Conservation (phyloP, 2,113 vertebrate genomes). For the Meles meles region DNA sequence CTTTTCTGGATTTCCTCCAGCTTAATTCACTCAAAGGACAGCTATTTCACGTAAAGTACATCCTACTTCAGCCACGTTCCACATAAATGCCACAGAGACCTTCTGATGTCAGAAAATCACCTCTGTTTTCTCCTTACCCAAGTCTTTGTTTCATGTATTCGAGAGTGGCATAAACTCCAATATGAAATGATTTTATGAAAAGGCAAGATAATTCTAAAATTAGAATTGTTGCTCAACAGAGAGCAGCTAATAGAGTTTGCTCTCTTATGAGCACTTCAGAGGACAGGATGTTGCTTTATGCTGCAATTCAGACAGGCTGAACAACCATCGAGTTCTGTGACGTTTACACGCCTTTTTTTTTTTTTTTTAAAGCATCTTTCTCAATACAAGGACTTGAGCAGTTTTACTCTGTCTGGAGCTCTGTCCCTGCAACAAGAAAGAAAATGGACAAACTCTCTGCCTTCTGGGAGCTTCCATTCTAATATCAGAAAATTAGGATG, state of each 20-base stretch:
- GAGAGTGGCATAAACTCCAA: neutral
- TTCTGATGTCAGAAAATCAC: neutral
- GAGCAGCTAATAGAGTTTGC: neutral
- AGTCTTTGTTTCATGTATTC: neutral
- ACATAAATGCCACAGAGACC: neutral
- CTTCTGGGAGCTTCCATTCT: neutral
- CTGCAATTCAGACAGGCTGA: neutral
- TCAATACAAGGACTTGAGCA: neutral
- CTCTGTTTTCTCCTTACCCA: neutral
- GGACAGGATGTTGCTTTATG: neutral
- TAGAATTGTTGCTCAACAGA: neutral
- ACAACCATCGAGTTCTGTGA: neutral
- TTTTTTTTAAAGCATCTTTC: neutral
- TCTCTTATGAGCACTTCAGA: slow-evolving; percentile 41
- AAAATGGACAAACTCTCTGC: neutral
- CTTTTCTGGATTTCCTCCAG: neutral
- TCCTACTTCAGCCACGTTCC: neutral
- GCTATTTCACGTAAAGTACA: neutral
- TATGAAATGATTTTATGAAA: neutral
- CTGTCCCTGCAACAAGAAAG: neutral
- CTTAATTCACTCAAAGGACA: neutral
- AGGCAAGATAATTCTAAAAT: slow-evolving; percentile 24
- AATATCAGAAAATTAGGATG: neutral
- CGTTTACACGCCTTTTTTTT: neutral
- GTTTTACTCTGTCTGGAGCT: neutral